These are phyloP conservation scores for Pterophyllum scalare DNA, from an alignment of 2,113 vertebrate genomes.

Conservation along the genomic window DNA sequence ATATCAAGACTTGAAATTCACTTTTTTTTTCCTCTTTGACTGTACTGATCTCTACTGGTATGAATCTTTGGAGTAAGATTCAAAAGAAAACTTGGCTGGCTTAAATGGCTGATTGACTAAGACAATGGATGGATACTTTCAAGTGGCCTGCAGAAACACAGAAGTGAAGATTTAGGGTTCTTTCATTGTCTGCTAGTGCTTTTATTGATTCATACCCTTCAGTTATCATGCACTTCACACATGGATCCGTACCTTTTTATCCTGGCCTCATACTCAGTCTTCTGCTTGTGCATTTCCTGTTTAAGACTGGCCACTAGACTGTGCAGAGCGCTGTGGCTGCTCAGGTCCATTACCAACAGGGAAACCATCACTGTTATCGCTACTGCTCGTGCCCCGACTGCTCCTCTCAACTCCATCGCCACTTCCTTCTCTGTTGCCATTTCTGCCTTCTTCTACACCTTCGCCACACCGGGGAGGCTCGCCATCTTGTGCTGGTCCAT, in stretches of 20 bases:
- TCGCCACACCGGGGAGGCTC: constrained; percentile 71
- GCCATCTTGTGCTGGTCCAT: constrained; percentile 80
- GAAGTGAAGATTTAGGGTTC: neutral
- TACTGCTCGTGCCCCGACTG: constrained; percentile 90
- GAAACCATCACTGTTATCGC: constrained; percentile 88
- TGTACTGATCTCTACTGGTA: neutral
- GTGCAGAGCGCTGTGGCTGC: constrained; percentile 93
- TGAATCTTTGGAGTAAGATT: neutral
- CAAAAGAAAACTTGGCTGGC: too few relatives aligned
- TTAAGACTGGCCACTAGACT: constrained; percentile 95
- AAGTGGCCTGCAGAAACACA: neutral
- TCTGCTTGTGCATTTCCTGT: constrained; percentile 97
- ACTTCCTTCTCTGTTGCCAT: constrained; percentile 82
- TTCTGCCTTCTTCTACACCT: constrained; percentile 68
- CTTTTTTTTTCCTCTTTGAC: too few relatives aligned
- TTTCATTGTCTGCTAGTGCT: neutral
- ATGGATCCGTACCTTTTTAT: constrained; percentile 88
- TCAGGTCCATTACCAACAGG: constrained; percentile 77
- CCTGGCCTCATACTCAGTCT: constrained; percentile 92
- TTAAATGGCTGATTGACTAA: too few relatives aligned
- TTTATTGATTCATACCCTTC: neutral
- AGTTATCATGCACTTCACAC: neutral
- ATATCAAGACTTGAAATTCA: neutral
- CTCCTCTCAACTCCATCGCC: constrained; percentile 76
- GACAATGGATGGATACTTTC: neutral